Evolutionary conservation across 2,888 invertebrate species (phyloP).

Genomic region (Coronaproctus castanopsis): DNA sequence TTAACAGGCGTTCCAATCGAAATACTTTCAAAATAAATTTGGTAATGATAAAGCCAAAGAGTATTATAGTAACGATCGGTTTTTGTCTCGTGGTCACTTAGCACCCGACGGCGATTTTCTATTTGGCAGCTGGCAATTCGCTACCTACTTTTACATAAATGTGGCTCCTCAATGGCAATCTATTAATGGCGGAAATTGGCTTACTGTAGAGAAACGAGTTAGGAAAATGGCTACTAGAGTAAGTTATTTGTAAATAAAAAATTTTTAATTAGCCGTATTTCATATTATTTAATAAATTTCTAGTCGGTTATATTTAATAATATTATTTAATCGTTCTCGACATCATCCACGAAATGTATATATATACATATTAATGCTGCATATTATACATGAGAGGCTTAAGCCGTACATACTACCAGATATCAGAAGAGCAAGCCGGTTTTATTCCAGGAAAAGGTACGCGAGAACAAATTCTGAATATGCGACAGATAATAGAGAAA

Average conservation of each 20-base stretch:
- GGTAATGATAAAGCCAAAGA: constrained; percentile 5
- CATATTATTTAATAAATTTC: too few relatives aligned
- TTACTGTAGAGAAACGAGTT: constrained; percentile 28
- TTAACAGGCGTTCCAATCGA: constrained; percentile 10
- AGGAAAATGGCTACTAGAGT: constrained; percentile 26
- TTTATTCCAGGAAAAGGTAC: too few relatives aligned
- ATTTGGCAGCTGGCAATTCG: constrained; percentile 28
- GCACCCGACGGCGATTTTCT: constrained; percentile 34
- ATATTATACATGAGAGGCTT: too few relatives aligned
- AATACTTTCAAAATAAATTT: constrained; percentile 5
- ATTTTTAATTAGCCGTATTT: too few relatives aligned
- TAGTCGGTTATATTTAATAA: too few relatives aligned
- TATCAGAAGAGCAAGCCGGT: too few relatives aligned
- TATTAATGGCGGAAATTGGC: constrained; percentile 33
- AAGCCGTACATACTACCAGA: too few relatives aligned
- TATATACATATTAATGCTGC: too few relatives aligned
- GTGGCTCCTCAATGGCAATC: constrained; percentile 32
- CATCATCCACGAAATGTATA: too few relatives aligned
- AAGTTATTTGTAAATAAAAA: constrained; percentile 1
- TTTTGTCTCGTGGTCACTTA: constrained; percentile 31
- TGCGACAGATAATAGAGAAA: too few relatives aligned
- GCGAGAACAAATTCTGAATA: too few relatives aligned
- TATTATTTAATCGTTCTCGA: too few relatives aligned
- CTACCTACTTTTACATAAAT: constrained; percentile 33
- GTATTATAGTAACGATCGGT: constrained; percentile 18